Evolutionary conservation across 2,888 invertebrate species (phyloP), one percentile per base, ranked within the genome.

Genomic region (Rosalia funebris): DNA sequence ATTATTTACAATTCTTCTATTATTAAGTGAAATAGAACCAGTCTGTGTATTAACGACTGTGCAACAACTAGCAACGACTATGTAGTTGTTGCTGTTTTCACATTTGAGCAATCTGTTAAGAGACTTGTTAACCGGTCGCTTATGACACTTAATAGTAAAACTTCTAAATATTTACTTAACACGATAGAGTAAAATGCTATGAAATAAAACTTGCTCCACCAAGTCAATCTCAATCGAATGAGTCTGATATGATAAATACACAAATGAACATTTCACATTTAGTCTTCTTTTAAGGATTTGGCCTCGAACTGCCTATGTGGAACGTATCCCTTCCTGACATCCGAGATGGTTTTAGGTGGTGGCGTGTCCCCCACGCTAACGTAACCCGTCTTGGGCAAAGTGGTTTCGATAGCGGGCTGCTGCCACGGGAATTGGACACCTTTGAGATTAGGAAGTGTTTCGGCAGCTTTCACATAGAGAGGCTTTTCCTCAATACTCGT

Each of bases 201-300:
- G 14, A 54, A 54, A 17, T 54, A 54, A 34, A 34, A 54, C 54
- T 34, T 44, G 32, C 12, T 11, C 20, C 44, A 19, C 32, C 44
- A 42, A 12, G 44, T n/a, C 25, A 34, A 25, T 39, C 39, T 46
- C 46, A 45, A 39, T 25, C 20, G 44, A 46, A 53, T 39, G 37
- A 39, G 47, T 41, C 47, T 12, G 56, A 46, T 36, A 32, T 34
- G 25, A 55, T 14, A 31, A 48, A 25, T 39, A 48, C 41, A 57
- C 41, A 3, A 50, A 34, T 19, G 7, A 53, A 17, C 34, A 36
- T 36, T 10, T 20, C 37, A 16, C 16, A 17, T 50, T 73, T 74
- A 78, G 60, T 78, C 78, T 63, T 78, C 78, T 57, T 78, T 77
- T 36, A 78, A 61, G 17, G 75, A 66, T 67, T 78, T 78, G 31